Evolutionary conservation across 2,797 vertebrate genomes (phyloP), one percentile per base, ranked within the genome.

Genomic region (Anolis apletophallus): DNA sequence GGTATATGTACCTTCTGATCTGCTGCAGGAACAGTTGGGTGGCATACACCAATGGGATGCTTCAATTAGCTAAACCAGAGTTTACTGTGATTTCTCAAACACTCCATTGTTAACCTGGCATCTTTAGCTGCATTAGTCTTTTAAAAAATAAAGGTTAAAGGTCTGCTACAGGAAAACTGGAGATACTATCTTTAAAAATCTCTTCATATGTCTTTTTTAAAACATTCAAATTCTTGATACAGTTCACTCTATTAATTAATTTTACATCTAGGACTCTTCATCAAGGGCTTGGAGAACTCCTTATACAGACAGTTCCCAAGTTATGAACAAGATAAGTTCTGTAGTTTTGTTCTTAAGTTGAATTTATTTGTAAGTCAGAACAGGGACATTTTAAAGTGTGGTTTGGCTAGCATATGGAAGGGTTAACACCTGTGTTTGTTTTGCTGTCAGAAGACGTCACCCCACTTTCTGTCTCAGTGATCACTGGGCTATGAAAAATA

Each of bases 181-280:
- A 83, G 92, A 87, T 85, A 92, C 93, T 85, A 85, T 95, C 69
- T 16, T n/a, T 87, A 91, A 78, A n/a, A 76, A 29, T 3, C 3
- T 3, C 36, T 1, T 59, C 17, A 21, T 16, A 40, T 40, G 40
- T 40, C 40, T 40, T 26, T 23, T 14, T 23, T n/a, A 79, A 46
- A 34, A 23, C 36, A 78, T 8, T 7, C 10, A 40, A 36, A 12
- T 67, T 36, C 16, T 77, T 69, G 32, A 93, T 87, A 90, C 86
- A 94, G 93, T 89, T 93, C 90, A 90, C 92, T 94, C 91, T 89
- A 90, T 93, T 93, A 94, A 81, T 2, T 7, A 91, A 93, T 86
- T 89, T 61, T 23, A 26, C 59, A 61, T 85, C 46, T 81, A 81
- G 80, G 32, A 36, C 55, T 36, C 50, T 55, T 78, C 12, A 85